phyloP scores from a whole-genome alignment of 35 echinoderm and acorn worm genomes.

The Ophioderma brevispina region DNA sequence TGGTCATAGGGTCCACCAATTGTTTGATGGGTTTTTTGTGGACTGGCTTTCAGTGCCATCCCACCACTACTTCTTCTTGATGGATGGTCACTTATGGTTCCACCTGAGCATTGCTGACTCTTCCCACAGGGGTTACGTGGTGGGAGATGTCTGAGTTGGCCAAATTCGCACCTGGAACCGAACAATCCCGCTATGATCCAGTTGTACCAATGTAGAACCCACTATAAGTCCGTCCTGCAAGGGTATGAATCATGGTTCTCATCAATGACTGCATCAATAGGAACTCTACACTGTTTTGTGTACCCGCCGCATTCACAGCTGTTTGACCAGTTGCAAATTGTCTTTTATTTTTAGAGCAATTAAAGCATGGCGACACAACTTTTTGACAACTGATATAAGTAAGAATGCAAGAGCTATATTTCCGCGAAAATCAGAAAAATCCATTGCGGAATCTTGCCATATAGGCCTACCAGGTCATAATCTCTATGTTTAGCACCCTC shows the following conservation, averaged over 20 bases:
- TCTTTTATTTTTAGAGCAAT: too few species aligned
- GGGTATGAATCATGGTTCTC: neutral
- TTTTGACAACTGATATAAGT: too few species aligned
- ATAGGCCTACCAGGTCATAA: too few species aligned
- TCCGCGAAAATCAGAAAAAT: too few species aligned
- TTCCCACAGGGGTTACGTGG: constrained; percentile 23
- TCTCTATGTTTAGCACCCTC: too few species aligned
- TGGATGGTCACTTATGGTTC: neutral
- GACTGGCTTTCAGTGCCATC: neutral
- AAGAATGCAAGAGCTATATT: too few species aligned
- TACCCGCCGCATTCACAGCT: too few species aligned
- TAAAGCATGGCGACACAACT: too few species aligned
- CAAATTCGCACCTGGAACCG: constrained; percentile 46
- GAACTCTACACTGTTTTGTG: neutral
- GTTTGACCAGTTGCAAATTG: too few species aligned
- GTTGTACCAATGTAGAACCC: constrained; percentile 18
- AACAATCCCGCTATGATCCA: constrained; percentile 40
- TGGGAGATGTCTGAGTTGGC: constrained; percentile 31
- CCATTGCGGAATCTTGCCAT: too few species aligned
- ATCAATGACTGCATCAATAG: constrained; percentile 24
- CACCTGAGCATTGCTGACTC: neutral
- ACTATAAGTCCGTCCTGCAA: constrained; percentile 49
- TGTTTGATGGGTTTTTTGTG: too few species aligned
- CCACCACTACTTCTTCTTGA: neutral
- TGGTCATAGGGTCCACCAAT: neutral